phyloP scores from a whole-genome alignment of 2,797 vertebrate genomes.

The Acanthurus lineatus region DNA sequence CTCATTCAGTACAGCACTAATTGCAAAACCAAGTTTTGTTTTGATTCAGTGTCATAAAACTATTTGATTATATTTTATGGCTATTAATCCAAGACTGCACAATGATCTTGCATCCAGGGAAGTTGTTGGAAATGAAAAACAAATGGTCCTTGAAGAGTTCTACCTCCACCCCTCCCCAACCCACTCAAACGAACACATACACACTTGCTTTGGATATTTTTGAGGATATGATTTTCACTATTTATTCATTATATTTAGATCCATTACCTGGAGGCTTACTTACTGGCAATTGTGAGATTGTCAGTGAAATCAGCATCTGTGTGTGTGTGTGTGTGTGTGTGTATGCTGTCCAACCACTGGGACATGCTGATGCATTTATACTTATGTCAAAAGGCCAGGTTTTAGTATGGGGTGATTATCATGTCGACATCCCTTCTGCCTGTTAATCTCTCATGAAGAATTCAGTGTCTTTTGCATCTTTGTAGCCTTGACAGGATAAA shows the following conservation, averaged over 20 bases:
- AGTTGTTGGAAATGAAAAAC: constrained; percentile 41
- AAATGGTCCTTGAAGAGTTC: constrained; percentile 40
- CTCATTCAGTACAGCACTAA: constrained; percentile 23
- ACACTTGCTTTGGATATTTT: constrained; percentile 1
- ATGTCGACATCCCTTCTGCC: neutral
- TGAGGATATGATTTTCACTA: constrained; percentile 10
- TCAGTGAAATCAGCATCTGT: neutral
- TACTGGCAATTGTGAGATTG: neutral
- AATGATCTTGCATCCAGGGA: constrained; percentile 27
- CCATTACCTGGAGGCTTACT: neutral
- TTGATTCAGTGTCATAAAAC: constrained; percentile 35
- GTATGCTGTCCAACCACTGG: neutral
- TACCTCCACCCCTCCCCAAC: neutral
- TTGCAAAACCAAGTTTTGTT: constrained; percentile 35
- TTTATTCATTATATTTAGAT: neutral
- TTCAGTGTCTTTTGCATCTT: neutral
- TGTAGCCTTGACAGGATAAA: neutral
- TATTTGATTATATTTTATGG: constrained; percentile 41
- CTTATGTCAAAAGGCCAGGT: neutral
- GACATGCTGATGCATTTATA: neutral
- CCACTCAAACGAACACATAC: neutral
- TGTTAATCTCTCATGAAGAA: neutral
- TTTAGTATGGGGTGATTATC: neutral
- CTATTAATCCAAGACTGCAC: constrained; percentile 42
- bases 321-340: neutral